Conservation (phyloP, 2,113 vertebrate genomes). For the Eubucco bourcierii region DNA sequence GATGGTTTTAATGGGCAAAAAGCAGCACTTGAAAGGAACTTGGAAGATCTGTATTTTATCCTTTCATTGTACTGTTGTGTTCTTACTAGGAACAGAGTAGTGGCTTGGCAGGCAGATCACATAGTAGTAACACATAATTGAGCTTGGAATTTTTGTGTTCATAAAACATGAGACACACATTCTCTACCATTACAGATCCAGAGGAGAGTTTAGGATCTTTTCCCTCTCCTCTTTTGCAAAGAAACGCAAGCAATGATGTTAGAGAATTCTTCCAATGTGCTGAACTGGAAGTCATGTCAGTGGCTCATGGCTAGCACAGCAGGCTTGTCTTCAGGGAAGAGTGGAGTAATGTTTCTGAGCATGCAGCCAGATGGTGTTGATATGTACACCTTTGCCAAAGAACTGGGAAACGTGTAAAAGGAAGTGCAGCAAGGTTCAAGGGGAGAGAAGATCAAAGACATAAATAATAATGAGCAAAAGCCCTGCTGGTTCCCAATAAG, state of each 20-base stretch:
- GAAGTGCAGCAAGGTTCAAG: constrained; percentile 40
- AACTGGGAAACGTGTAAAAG: constrained; percentile 42
- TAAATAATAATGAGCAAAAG: constrained; percentile 55
- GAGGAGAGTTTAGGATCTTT: neutral
- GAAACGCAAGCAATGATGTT: neutral
- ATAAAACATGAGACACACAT: fast-evolving
- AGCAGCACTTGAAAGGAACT: neutral
- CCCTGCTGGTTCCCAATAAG: constrained; percentile 24
- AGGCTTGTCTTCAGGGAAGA: constrained; percentile 33
- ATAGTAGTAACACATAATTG: neutral
- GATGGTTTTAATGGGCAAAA: neutral
- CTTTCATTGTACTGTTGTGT: neutral
- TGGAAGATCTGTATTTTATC: neutral
- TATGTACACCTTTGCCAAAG: constrained; percentile 39
- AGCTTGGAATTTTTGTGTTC: neutral
- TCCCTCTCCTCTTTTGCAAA: neutral
- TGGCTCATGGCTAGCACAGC: neutral
- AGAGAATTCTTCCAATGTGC: neutral
- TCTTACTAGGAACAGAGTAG: neutral
- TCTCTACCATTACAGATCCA: neutral
- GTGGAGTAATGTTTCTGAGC: neutral
- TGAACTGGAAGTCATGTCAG: constrained; percentile 27
- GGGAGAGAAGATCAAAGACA: constrained; percentile 62
- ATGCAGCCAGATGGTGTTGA: constrained; percentile 55
- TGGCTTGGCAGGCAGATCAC: neutral